These are phyloP conservation scores for Nothoprocta pentlandii DNA, from an alignment of 2,113 vertebrate genomes.

Conservation along the genomic window DNA sequence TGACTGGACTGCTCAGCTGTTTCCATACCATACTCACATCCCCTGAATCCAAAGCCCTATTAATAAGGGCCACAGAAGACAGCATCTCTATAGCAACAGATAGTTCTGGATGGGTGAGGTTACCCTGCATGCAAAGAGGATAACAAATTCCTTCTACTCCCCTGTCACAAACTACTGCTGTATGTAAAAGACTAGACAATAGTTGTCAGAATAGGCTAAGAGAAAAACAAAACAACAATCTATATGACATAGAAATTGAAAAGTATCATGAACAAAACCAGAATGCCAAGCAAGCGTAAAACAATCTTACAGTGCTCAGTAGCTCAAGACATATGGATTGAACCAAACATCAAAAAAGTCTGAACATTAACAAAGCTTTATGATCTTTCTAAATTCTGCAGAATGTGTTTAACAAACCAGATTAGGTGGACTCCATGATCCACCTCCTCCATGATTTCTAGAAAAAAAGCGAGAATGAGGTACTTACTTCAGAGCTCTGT, in stretches of 20 bases:
- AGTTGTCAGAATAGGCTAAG: neutral
- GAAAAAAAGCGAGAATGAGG: neutral
- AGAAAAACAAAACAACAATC: neutral
- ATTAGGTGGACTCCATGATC: neutral
- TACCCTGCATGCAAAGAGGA: conserved; percentile 78
- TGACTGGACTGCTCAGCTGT: conserved; percentile 89
- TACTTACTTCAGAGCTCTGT: conserved; percentile 88
- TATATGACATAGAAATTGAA: neutral
- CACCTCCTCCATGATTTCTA: neutral
- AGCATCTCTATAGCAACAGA: conserved; percentile 97
- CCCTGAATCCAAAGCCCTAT: conserved; percentile 89
- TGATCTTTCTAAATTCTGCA: neutral
- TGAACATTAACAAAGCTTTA: neutral
- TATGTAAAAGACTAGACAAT: fast-evolving
- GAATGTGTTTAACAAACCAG: neutral
- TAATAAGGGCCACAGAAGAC: conserved; percentile 96
- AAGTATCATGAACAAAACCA: neutral
- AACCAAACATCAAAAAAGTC: neutral
- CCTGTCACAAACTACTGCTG: neutral
- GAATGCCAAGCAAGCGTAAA: neutral
- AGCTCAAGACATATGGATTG: neutral
- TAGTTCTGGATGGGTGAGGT: conserved; percentile 91
- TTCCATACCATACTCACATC: conserved; percentile 89
- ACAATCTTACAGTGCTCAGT: neutral
- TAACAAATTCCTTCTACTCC: neutral